These are phyloP conservation scores for Saxicola maurus DNA, from an alignment of 2,797 vertebrate species.

Conservation along the genomic window DNA sequence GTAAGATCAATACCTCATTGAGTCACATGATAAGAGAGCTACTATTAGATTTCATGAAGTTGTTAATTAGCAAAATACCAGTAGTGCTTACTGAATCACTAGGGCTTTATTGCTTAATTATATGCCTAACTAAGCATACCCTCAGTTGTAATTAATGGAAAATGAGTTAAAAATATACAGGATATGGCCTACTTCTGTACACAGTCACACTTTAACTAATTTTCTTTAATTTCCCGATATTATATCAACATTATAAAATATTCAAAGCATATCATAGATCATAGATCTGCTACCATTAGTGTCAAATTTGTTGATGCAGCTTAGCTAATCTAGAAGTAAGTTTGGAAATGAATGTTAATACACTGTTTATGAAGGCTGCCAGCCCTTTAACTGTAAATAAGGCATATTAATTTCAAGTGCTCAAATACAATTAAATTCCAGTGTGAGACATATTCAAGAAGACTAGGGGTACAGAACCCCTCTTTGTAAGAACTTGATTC, in stretches of 20 bases:
- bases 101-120: conserved; percentile 46
- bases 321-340: conserved; percentile 4
- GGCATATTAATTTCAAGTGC: not conserved
- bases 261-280: not conserved
- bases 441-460: not conserved
- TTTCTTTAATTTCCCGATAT: conserved; percentile 44
- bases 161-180: conserved; percentile 49
- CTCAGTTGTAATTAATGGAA: conserved; percentile 37
- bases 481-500: not conserved
- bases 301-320: conserved; percentile 3
- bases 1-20: conserved; percentile 27
- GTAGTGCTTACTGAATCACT: conserved; percentile 26
- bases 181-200: conserved; percentile 27
- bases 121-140: conserved; percentile 40
- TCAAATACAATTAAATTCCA: not conserved
- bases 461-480: not conserved
- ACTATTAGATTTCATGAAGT: not conserved
- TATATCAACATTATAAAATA: conserved; percentile 42
- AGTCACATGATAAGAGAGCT: not conserved
- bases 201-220: not conserved
- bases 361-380: not conserved
- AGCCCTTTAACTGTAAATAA: not conserved
- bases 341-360: conserved; percentile 37
- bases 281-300: conserved; percentile 9
- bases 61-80: conserved; percentile 33